A percentile compares a stretch with the other conserved stretches of the same genome.
phyloP scores from a whole-genome alignment of 1,140 invertebrate genomes.

The Polypedilum pembai region DNA sequence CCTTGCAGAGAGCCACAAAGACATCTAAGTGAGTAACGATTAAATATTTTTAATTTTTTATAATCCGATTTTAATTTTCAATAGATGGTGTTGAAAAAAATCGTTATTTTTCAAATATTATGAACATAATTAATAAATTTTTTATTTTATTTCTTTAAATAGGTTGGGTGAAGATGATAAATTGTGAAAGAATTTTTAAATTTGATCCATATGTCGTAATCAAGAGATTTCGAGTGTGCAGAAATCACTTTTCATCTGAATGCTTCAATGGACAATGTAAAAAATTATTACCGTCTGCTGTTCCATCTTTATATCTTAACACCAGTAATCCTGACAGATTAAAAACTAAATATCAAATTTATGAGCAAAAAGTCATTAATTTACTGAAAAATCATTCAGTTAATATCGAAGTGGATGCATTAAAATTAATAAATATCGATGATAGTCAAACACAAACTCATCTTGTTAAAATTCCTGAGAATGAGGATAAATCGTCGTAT shows the following conservation, averaged over 20 bases:
- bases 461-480: neutral
- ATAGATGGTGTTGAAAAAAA: too few species aligned
- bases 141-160: too few species aligned
- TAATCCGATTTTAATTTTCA: too few species aligned
- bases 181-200: neutral
- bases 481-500: neutral
- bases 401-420: neutral
- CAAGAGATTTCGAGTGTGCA: constrained; percentile 29
- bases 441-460: neutral
- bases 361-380: neutral
- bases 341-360: neutral
- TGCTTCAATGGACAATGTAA: constrained; percentile 29
- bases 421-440: neutral
- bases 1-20: neutral
- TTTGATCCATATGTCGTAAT: neutral
- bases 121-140: too few species aligned
- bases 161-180: constrained; percentile 15
- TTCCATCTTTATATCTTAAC: neutral
- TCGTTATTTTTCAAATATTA: too few species aligned
- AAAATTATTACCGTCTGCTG: neutral
- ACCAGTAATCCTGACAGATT: neutral
- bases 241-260: constrained; percentile 14
- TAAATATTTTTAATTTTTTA: too few species aligned
- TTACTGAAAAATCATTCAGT: neutral
- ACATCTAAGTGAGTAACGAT: neutral